Evolutionary conservation across 2,888 invertebrate genomes (phyloP).

Genomic region (Caenorhabditis wallacei): DNA sequence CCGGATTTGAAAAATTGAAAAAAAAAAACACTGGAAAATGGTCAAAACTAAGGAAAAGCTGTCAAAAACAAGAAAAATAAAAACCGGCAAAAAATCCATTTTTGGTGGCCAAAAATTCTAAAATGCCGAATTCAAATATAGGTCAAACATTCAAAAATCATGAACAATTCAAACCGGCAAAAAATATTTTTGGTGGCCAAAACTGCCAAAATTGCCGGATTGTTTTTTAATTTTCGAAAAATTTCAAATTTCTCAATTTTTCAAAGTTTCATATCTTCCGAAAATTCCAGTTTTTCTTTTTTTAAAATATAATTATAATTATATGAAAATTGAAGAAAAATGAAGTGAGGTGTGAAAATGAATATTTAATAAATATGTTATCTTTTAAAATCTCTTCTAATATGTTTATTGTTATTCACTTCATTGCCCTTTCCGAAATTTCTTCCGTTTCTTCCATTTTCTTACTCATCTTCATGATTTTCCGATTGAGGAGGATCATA

Average conservation of each 20-base stretch:
- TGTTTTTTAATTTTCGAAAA: not conserved
- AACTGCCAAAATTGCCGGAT: too few species aligned
- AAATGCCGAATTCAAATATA: too few species aligned
- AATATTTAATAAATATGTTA: not conserved
- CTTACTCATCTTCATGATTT: not conserved
- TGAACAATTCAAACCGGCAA: too few species aligned
- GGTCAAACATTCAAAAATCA: too few species aligned
- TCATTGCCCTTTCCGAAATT: not conserved
- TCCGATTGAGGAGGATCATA: not conserved
- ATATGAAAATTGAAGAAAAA: too few species aligned
- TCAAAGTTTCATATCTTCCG: not conserved
- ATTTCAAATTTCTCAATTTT: not conserved
- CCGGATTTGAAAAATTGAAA: too few species aligned
- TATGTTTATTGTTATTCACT: conserved; percentile 21
- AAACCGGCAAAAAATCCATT: too few species aligned
- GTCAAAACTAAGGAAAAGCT: too few species aligned
- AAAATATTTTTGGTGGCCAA: too few species aligned
- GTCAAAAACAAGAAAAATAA: too few species aligned
- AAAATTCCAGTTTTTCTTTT: not conserved
- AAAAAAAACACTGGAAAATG: too few species aligned
- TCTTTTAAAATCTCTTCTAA: not conserved
- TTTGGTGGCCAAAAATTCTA: too few species aligned
- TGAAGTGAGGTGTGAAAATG: not conserved
- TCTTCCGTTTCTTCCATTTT: not conserved
- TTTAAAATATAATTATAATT: not conserved